These are phyloP conservation scores for Augiades crinisus DNA, from an alignment of 2,888 invertebrate genomes.

Conservation along the genomic window DNA sequence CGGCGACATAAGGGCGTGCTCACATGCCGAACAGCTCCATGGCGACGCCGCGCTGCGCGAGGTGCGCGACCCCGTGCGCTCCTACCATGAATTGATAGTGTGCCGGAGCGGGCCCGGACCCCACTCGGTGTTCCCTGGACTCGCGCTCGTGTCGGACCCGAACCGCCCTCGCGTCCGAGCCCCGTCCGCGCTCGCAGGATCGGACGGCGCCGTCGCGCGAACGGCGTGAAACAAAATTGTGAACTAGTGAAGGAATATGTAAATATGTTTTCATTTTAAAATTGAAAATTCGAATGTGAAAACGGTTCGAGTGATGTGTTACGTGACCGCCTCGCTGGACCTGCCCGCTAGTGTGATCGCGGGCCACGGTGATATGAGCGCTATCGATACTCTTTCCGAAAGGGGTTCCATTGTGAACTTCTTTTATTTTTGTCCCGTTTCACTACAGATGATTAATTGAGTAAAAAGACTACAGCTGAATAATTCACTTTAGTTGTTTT, in stretches of 20 bases:
- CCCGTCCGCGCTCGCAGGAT: background rate
- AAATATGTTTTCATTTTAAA: conserved; percentile 24
- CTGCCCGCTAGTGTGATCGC: background rate
- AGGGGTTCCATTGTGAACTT: background rate
- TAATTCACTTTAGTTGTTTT: background rate
- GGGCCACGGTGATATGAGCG: background rate
- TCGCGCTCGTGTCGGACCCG: background rate
- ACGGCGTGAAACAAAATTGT: conserved; percentile 25
- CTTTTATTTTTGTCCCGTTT: no score
- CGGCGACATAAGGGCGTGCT: no score
- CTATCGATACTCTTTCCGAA: background rate
- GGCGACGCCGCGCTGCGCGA: conserved; percentile 19
- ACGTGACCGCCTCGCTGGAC: conserved; percentile 1
- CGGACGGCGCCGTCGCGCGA: conserved; percentile 26
- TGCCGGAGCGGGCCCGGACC: conserved; percentile 8
- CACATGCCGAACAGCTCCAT: no score
- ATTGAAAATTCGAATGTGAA: conserved; percentile 2
- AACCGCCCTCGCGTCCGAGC: background rate
- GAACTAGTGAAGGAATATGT: conserved; percentile 24
- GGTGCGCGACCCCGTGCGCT: conserved; percentile 5
- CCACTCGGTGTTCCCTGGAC: conserved; percentile 4
- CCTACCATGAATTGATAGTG: conserved; percentile 18
- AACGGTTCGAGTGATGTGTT: conserved; percentile 14
- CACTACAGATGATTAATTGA: no score
- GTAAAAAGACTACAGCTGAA: background rate